Evolutionary conservation across 2,888 invertebrate genomes (phyloP), one percentile per base, ranked within the genome.

Genomic region (Lithodes maja): DNA sequence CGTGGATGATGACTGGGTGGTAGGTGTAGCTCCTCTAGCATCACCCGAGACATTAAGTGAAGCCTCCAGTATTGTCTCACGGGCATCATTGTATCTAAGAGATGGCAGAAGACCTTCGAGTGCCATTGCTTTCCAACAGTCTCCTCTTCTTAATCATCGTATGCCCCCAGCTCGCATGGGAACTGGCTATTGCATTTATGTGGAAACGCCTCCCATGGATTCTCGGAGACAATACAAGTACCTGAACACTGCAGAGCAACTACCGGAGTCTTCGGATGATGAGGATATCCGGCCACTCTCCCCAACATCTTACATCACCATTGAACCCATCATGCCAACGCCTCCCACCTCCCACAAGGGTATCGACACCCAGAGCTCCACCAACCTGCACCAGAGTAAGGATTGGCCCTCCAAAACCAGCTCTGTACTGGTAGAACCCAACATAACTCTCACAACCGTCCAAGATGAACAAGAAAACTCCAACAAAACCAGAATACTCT

Each of bases 1-100:
- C n/a, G 92, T 92, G 54, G 95, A 96, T 92, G 95, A 96, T 92
- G 95, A 96, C 92, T 96, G 96, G 92, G 96, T 96, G 95, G 94
- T 95, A 91, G 95, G 96, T 0, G 94, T 96, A 90, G 97, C 97
- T 0, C 97, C 97, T 0, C 93, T 97, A 50, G 97, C 97, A 9
- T 97, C 97, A 84, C 97, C 97, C 0, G 97, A 97, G 93, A 97
- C 96, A 0, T 94, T 97, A 15, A 97, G 97, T 0, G 97, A 97
- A 93, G 95, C 96, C n/a, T 97, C 97, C 1, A 96, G 96, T 93
- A 95, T 96, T 86, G 96, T 96, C 92, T 96, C 97, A 52, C 95
- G 96, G 33, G 89, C 89, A 55, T 91, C 90, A 15, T 69, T 92
- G 15, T 81, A 90, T 1, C 79, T 90, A 5, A 83, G 89, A 49